Percentiles rank a stretch among this genome's conserved stretches.
These are phyloP conservation scores for Anthopleura xanthogrammica DNA, from an alignment of 92 coral and sea anemone species.

Conservation along the genomic window DNA sequence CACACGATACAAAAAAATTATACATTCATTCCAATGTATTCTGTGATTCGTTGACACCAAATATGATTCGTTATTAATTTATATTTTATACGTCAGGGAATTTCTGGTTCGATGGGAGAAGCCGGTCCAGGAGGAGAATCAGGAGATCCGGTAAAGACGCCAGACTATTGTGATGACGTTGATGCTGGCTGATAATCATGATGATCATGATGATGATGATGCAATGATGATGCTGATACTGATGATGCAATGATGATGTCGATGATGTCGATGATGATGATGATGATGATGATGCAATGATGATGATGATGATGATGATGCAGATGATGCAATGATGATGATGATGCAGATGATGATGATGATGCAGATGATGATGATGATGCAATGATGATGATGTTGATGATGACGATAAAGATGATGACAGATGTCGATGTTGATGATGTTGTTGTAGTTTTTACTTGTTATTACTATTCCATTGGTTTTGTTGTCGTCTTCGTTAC, in stretches of 20 bases:
- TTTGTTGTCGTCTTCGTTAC: too few relatives aligned
- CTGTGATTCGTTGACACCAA: background rate
- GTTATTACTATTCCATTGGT: too few relatives aligned
- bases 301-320: too few relatives aligned
- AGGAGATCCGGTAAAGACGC: background rate
- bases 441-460: background rate
- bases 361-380: too few relatives aligned
- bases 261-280: too few relatives aligned
- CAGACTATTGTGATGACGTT: background rate
- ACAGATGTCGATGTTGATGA: background rate
- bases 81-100: background rate
- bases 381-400: too few relatives aligned
- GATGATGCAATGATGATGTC: too few relatives aligned
- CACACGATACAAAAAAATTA: background rate
- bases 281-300: too few relatives aligned
- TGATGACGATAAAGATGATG: background rate
- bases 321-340: too few relatives aligned
- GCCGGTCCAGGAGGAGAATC: constrained; percentile 1
- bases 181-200: background rate
- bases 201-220: background rate
- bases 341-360: too few relatives aligned
- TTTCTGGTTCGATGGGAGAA: background rate
- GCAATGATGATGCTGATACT: too few relatives aligned
- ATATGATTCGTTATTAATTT: background rate
- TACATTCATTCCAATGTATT: background rate